Evolutionary conservation across 2,113 vertebrate genomes (phyloP), one percentile per base, ranked within the genome.

Genomic region (Rhombomys opimus): DNA sequence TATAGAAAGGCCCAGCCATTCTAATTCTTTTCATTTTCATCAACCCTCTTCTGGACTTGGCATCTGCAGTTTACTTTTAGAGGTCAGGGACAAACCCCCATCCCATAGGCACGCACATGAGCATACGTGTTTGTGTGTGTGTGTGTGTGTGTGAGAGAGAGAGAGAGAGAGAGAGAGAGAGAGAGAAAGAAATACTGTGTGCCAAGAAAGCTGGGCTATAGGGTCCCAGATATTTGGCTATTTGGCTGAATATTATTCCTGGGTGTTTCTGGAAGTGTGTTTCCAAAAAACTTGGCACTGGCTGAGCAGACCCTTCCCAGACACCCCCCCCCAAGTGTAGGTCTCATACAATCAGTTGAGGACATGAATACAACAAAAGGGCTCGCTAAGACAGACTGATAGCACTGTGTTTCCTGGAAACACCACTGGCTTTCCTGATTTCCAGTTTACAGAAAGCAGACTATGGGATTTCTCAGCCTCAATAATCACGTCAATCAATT

Each of bases 21-120:
- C 80, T 78, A 46, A 80, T 67, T 80, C 78, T 70, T 89, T 52
- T 32, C 76, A 70, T 63, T 89, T 87, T 81, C 15, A 76, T 95
- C 17, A 91, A 35, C 4, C 67, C 35, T 89, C 32, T 95, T 94
- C n/a, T 88, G 78, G 65, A 95, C 81, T 93, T 9, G 0, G 11
- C n/a, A 57, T 95, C 87, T 89, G 32, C 2, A 67, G 22, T 54
- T 90, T 25, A 81, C 35, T 72, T 68, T 46, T 22, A 87, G 76
- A 65, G 35, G 5, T 76, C 85, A 65, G 52, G 52, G 38, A 8
- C 5, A 88, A 86, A 94, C 63, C 50, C 93, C 4, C 46, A 46
- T 75, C 14, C 57, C 54, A 57, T 46, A 46, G 46, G 46, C 46
- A 46, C 5, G 46, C 46, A 46, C 46, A 46, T 46, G 46, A 46